Evolutionary conservation across 2,797 vertebrate genomes (phyloP).

Genomic region (Sebastes goodei): DNA sequence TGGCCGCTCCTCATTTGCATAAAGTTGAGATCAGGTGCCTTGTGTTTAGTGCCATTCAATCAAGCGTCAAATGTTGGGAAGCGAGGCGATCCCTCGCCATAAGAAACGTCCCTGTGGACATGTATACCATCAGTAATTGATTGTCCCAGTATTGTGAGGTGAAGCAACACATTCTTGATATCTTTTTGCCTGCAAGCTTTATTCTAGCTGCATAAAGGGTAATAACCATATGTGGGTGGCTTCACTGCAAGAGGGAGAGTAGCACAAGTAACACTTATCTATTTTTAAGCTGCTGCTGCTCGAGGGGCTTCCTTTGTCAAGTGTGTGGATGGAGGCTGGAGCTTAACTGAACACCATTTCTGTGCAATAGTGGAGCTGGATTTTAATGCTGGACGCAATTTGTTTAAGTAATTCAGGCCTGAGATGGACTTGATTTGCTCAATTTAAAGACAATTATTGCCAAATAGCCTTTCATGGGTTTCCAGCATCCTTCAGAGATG

Average conservation of each 20-base stretch:
- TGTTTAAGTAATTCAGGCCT: background rate
- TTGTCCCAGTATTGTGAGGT: background rate
- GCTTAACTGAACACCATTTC: slow-evolving; percentile 35
- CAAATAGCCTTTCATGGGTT: background rate
- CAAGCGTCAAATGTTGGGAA: too few relatives aligned
- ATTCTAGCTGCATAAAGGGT: slow-evolving; percentile 33
- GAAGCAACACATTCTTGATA: background rate
- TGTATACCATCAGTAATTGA: too few relatives aligned
- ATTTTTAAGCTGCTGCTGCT: slow-evolving; percentile 71
- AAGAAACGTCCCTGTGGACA: too few relatives aligned
- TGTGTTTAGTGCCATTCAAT: too few relatives aligned
- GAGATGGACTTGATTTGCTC: background rate
- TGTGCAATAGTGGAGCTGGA: background rate
- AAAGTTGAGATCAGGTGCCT: too few relatives aligned
- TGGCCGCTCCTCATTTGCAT: too few relatives aligned
- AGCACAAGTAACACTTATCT: slow-evolving; percentile 71
- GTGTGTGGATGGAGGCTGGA: slow-evolving; percentile 52
- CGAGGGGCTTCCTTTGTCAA: slow-evolving; percentile 69
- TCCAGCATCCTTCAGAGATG: background rate
- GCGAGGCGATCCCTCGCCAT: too few relatives aligned
- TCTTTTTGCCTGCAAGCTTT: slow-evolving; percentile 12
- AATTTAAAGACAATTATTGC: background rate
- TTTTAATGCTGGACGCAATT: background rate
- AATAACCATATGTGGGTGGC: slow-evolving; percentile 65
- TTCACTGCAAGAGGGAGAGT: slow-evolving; percentile 51